Base-by-base conservation (phyloP, 2,113 vertebrate genomes). In the Boleophthalmus pectinirostris region DNA sequence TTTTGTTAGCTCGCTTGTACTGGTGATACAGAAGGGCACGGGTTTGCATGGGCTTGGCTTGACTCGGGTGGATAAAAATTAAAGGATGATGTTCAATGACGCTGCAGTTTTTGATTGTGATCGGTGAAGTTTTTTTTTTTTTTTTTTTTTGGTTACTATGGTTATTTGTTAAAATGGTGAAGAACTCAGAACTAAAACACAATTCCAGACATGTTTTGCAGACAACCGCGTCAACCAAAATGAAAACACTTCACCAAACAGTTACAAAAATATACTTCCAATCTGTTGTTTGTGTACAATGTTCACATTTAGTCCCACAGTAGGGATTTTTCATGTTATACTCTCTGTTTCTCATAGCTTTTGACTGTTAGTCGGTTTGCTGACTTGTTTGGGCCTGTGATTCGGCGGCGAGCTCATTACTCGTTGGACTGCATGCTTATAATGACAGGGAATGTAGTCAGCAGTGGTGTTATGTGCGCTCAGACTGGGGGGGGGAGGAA, bases 361-460 rank as follows among this genome's bases (percentile, higher is more conserved):
- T 54, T 54, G 20, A n/a, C 51, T 20, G 51, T 54, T 9, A 0
- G 51, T 54, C 20, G 1, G 20, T 54, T 54, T 54, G 51, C n/a
- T 10, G 51, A 54, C 51, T 54, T 54, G 51, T 21, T 54, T 54
- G 51, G 51, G n/a, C 49, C 16, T 0, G 5, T 7, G 49, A 51
- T 51, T 51, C 15, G 15, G 49, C 49, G 49, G 5, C 20, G 9
- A 6, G 8, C n/a, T 54, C 51, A 21, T 54, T 54, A 54, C 51
- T 54, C 51, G n/a, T 54, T 54, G 21, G 20, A n/a, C 51, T 54
- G 38, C 18, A 54, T 69, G 38, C 23, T 23, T 66, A 56, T 29
- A 68, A 74, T 80, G 70, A 81, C 51, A 53, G 77, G 14, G 23
- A 16, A 74, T 73, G 64, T 69, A 53, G 51, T 53, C 51, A 53